Percentiles rank a stretch among this genome's conserved stretches.
Conservation (phyloP, 2,797 vertebrate genomes). For the Tragelaphus oryx region DNA sequence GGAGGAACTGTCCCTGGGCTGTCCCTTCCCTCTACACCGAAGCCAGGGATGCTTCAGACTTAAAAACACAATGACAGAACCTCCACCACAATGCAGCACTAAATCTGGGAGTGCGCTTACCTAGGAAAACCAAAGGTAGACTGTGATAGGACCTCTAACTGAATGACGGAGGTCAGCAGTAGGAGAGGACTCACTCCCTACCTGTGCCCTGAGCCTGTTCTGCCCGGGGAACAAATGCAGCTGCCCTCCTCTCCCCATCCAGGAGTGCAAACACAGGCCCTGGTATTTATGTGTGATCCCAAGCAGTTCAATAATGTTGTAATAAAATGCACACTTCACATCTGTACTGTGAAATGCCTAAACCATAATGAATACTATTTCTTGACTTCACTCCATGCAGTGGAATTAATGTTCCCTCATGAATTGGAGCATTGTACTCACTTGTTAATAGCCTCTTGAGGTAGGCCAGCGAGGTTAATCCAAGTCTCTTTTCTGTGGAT, state of each 20-base stretch:
- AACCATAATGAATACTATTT: neutral
- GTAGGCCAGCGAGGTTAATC: constrained; percentile 7
- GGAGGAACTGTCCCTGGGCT: neutral
- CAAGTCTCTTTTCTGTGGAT: neutral
- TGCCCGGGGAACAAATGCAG: neutral
- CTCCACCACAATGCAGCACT: neutral
- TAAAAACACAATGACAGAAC: neutral
- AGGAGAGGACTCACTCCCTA: neutral
- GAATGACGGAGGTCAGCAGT: neutral
- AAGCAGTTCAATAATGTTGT: neutral
- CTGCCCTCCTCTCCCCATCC: neutral
- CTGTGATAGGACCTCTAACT: neutral
- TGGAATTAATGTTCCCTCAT: neutral
- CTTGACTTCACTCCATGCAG: neutral
- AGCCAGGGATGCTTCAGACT: neutral
- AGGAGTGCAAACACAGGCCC: neutral
- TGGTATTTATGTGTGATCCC: neutral
- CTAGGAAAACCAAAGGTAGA: neutral
- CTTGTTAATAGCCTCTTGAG: constrained; percentile 14
- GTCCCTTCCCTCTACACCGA: neutral
- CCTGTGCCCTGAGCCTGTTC: neutral
- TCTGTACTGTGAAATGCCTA: neutral
- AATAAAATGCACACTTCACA: neutral
- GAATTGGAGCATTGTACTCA: constrained; percentile 8
- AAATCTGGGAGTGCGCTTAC: neutral